Evolutionary conservation across 2,797 vertebrate species (phyloP).

Genomic region (Amniataba percoides): DNA sequence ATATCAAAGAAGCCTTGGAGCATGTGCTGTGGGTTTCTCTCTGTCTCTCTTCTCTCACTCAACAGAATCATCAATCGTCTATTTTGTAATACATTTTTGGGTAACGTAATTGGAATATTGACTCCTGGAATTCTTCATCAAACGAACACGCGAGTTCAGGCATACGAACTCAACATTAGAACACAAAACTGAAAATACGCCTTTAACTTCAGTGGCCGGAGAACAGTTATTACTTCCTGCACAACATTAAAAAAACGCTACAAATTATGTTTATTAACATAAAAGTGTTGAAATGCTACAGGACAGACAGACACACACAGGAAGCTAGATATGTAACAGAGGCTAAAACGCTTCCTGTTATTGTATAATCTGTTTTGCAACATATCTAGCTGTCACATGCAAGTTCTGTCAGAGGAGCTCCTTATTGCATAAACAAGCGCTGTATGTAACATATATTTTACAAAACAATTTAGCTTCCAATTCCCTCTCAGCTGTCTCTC

Average conservation of each 20-base stretch:
- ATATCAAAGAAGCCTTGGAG: too few species aligned
- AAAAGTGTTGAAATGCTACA: background rate
- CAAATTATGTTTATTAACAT: background rate
- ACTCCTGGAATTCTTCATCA: too few species aligned
- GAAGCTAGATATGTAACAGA: background rate
- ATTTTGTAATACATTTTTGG: too few species aligned
- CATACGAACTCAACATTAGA: too few species aligned
- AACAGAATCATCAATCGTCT: too few species aligned
- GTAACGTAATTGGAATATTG: too few species aligned
- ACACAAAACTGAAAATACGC: background rate
- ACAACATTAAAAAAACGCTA: background rate
- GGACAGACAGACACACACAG: background rate
- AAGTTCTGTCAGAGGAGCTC: background rate
- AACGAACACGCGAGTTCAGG: too few species aligned
- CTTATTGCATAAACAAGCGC: background rate
- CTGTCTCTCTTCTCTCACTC: too few species aligned
- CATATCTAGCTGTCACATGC: background rate
- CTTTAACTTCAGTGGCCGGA: background rate
- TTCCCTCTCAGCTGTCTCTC: slow-evolving; percentile 6
- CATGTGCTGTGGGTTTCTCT: too few species aligned
- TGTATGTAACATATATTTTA: background rate
- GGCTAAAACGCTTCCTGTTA: background rate
- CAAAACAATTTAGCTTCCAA: background rate
- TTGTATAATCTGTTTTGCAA: slow-evolving; percentile 1
- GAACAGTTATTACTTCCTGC: background rate